A percentile compares a stretch with the other conserved stretches of the same genome.
These are phyloP conservation scores for Centruroides sculpturatus DNA, from an alignment of 1,140 invertebrate species.

Conservation along the genomic window DNA sequence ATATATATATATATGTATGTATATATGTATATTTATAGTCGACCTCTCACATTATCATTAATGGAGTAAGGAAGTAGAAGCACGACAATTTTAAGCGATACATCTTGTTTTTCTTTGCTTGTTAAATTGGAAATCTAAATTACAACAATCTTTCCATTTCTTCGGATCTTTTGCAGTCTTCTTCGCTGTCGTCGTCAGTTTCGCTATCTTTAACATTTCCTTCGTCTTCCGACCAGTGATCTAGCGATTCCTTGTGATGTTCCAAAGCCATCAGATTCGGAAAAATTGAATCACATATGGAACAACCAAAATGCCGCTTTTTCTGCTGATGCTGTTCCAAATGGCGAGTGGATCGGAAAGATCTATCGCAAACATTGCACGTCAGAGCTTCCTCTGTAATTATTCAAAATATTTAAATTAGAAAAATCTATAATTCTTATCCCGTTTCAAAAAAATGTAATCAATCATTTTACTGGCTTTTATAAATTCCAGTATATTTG, in stretches of 20 bases:
- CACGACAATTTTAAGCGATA: too few species aligned
- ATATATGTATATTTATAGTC: too few species aligned
- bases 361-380: constrained; percentile 61
- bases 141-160: constrained; percentile 8
- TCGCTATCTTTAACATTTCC: constrained; percentile 21
- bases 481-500: too few species aligned
- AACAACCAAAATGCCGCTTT: constrained; percentile 62
- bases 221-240: constrained; percentile 49
- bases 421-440: background rate
- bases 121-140: too few species aligned
- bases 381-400: constrained; percentile 54
- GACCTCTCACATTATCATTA: too few species aligned
- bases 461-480: too few species aligned
- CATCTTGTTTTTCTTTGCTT: too few species aligned
- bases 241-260: constrained; percentile 63
- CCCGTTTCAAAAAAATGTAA: too few species aligned
- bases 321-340: constrained; percentile 58
- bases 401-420: background rate
- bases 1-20: too few species aligned
- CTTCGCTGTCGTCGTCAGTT: constrained; percentile 21
- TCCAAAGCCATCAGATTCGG: constrained; percentile 59
- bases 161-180: constrained; percentile 19
- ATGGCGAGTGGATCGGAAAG: constrained; percentile 48
- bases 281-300: constrained; percentile 60
- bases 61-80: too few species aligned